phyloP scores from a whole-genome alignment of 2,888 invertebrate species.

The Notodonta dromedarius region DNA sequence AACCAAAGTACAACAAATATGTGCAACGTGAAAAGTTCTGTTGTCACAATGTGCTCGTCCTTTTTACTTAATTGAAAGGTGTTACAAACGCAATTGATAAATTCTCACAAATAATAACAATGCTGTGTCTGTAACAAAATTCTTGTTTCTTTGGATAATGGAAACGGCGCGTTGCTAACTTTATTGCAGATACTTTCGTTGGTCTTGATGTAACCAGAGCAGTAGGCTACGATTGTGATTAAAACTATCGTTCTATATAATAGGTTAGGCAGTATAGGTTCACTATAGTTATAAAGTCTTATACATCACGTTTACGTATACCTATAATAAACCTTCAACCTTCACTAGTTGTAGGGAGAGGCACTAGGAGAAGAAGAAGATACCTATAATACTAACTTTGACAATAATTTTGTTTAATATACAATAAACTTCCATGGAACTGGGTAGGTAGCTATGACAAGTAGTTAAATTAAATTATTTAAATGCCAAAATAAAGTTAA shows the following conservation, averaged over 20 bases:
- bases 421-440: neutral
- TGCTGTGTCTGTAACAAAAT: slow-evolving; percentile 33
- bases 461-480: neutral
- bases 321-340: no score
- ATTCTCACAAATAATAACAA: slow-evolving; percentile 32
- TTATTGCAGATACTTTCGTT: slow-evolving; percentile 22
- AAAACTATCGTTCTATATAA: no score
- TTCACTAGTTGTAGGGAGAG: no score
- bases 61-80: slow-evolving; percentile 16
- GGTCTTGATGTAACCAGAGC: slow-evolving; percentile 8
- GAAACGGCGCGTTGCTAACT: slow-evolving; percentile 15
- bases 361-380: no score
- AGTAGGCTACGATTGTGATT: no score
- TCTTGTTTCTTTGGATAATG: slow-evolving; percentile 26
- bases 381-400: no score
- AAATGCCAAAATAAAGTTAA: neutral
- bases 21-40: slow-evolving; percentile 12
- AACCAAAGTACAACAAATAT: neutral
- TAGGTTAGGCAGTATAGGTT: no score
- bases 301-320: no score
- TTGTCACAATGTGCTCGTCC: slow-evolving; percentile 7
- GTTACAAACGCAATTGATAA: slow-evolving; percentile 22
- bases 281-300: no score
- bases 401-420: neutral
- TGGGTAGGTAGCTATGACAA: neutral